Base-by-base conservation (phyloP, 1,140 invertebrate species). In the Caenorhabditis brenneri region DNA sequence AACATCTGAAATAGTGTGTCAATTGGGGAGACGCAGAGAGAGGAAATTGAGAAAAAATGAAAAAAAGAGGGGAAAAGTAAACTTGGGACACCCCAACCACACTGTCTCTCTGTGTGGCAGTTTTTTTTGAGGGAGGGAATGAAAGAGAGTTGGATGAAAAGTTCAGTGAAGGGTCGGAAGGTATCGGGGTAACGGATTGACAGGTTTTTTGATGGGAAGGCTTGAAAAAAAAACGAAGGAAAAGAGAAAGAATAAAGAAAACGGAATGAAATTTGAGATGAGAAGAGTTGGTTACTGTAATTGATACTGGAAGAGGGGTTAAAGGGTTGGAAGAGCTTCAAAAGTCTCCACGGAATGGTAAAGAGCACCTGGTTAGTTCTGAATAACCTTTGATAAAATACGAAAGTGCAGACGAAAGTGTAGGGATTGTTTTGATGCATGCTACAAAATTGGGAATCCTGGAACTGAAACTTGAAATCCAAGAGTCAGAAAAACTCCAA, bases 51-150 rank as follows among this genome's bases (percentile, higher is more conserved):
- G 15, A 22, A 65, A 65, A 74, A 74, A 42, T 42, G 5, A 12
- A 12, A 12, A 55, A 55, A n/a, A 12, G 53, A n/a, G 65, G 29
- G n/a, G 65, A 74, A 74, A 74, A 74, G 65, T 74, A 74, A 74
- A 74, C 65, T 42, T 74, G 19, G 53, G 10, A 58, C 24, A 10
- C 53, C 22, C 22, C 53, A 29, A 29, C 31, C 16, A 36, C 29
- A 65, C 53, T 27, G 53, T 55, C 15, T 58, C 29, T 31, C 29
- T 36, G 12, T 36, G 31, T 22, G 16, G 29, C 31, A 33, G 29
- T 6, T 36, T 65, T 65, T 65, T 65, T 65, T 65, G 33, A n/a
- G n/a, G n/a, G n/a, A n/a, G n/a, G n/a, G n/a, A n/a, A n/a, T n/a
- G 31, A 29, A n/a, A 55, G 27, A 55, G 22, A 55, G 53, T 55